A percentile compares a stretch with the other conserved stretches of the same genome.
These are phyloP conservation scores for Malurus splendens DNA, from an alignment of 2,797 vertebrate genomes.

Conservation along the genomic window DNA sequence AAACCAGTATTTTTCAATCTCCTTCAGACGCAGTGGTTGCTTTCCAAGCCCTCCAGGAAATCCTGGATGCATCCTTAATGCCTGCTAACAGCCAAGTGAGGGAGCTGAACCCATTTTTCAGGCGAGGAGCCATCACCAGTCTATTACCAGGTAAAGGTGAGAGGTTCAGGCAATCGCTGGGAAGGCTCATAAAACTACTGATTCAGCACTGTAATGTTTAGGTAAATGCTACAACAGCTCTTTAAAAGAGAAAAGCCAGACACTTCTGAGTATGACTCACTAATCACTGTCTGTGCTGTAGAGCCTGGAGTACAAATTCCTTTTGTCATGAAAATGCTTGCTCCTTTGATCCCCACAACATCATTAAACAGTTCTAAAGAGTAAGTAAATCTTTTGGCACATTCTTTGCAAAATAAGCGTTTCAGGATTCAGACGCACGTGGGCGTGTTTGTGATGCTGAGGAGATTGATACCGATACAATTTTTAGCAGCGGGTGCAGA, in stretches of 20 bases:
- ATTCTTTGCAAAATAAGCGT: conserved; percentile 48
- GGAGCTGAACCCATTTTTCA: neutral
- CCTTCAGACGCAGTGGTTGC: neutral
- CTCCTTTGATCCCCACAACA: conserved; percentile 66
- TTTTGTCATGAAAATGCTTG: conserved; percentile 68
- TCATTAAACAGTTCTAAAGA: conserved; percentile 61
- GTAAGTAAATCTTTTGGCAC: conserved; percentile 68
- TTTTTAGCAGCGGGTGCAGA: conserved; percentile 50
- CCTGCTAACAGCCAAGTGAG: neutral
- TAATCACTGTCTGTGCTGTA: conserved; percentile 63
- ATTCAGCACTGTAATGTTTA: conserved; percentile 48
- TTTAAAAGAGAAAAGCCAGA: conserved; percentile 47
- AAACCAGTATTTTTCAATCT: neutral
- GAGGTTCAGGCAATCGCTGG: neutral
- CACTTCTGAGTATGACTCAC: conserved; percentile 57
- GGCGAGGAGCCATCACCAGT: neutral
- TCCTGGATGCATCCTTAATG: neutral
- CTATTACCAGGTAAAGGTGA: conserved; percentile 29
- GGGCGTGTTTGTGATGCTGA: conserved; percentile 58
- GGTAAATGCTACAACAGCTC: conserved; percentile 49
- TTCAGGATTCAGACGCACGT: conserved; percentile 43
- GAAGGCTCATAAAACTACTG: neutral
- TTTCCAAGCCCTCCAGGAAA: neutral
- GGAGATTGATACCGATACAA: conserved; percentile 52
- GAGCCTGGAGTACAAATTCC: conserved; percentile 59